Base-by-base conservation (phyloP, 2,113 vertebrate genomes). In the Cynocephalus volans region DNA sequence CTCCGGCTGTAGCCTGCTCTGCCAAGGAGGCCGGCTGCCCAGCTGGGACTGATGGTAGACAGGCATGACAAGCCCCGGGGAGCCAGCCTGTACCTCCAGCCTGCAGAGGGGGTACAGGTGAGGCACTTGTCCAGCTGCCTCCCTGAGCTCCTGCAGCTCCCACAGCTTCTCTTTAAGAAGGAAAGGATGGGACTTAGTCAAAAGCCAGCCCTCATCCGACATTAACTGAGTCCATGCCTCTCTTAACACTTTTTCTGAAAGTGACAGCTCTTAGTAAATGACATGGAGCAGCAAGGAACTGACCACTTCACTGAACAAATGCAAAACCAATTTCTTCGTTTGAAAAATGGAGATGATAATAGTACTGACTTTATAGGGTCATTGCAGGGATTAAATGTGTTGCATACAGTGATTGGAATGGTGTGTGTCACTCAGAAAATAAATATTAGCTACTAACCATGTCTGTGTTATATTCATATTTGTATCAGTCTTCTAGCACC, bases 1-100 rank as follows among this genome's bases (percentile, higher is more conserved):
- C 98, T 98, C 88, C 50, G 93, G 97, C 98, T 96, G 91, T 64
- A 97, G 97, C 93, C 97, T 5, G 84, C 91, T 98, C 90, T 98
- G 98, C 97, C 98, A 95, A 98, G 97, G 97, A 98, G 97, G 95
- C 85, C 95, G 98, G 93, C 96, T 95, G 97, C 72, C 97, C 67
- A 33, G 72, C 65, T 88, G 1, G 1, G 54, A 19, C 65, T 5
- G 21, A 6, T 11, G 60, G 90, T 87, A 76, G 90, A 73, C 88
- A 95, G 90, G 85, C 88, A 8, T 23, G 45, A 45, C 3, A 2
- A 62, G 67, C 62, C 50, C 79, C 24, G 21, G 88, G 76, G 54
- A 45, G 56, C 17, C 5, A 0, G 58, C 64, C 84, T 92, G 52
- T 0, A 45, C 89, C 77, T 88, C 81, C 45, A 89, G 76, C 75